Evolutionary conservation across 2,888 invertebrate genomes (phyloP), one percentile per base, ranked within the genome.

Genomic region (Druceiella hillmani): DNA sequence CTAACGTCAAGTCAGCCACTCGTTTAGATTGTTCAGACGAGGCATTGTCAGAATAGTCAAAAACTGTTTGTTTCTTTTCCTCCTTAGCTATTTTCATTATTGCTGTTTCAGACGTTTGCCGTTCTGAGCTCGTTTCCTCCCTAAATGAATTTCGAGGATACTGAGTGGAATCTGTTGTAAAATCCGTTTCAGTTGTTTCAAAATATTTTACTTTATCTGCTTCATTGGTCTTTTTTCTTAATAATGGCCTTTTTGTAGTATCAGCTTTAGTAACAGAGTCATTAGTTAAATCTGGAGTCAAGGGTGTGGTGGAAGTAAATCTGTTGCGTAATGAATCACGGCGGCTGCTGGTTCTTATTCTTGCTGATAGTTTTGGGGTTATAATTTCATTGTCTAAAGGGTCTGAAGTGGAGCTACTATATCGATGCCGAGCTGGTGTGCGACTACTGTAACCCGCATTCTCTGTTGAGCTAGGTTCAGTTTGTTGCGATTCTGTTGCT

Each of bases 1-100:
- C 83, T 37, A 82, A 73, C 3, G 85, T 85, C 36, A 86, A 59
- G 55, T 84, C 83, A 2, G 84, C 83, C 1, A 85, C 82, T 47
- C 81, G 67, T 55, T 81, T 79, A 0, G 82, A 80, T 50, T 76
- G 74, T 42, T 75, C 69, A 5, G 58, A 62, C 26, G 68, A 61
- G 13, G 72, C 70, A 29, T 55, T 48, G 13, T 46, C 50, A 27
- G 43, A 33, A 26, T 41, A 45, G 3, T 41, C 42, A 12, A 43
- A 43, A 9, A 15, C 34, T 6, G 61, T 61, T 33, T 68, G 66
- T 46, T 69, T 70, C 42, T 68, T 68, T 31, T 75, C 75, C 10
- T 52, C 50, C 44, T 56, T 57, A 4, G 72, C 73, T 47, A 75
- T 75, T 53, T 75, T 75, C 75, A 75, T 75, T 10, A 75, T 74